These are phyloP conservation scores for Vulpes lagopus DNA, from an alignment of 2,113 vertebrate genomes.

Conservation along the genomic window DNA sequence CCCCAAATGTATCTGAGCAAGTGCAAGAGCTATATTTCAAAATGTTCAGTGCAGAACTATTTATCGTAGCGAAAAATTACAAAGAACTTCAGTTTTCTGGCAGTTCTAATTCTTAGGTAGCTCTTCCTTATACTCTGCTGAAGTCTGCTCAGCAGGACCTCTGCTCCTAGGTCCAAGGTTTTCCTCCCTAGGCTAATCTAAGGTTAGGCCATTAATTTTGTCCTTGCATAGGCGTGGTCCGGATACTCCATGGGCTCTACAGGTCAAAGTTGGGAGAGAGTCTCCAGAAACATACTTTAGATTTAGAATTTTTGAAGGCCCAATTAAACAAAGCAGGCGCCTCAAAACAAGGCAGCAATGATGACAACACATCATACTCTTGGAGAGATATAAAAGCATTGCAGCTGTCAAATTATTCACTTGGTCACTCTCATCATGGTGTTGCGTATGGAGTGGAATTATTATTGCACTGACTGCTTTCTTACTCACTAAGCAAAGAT, in stretches of 20 bases:
- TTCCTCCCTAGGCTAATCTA: neutral
- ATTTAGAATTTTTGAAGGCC: slow-evolving; percentile 9
- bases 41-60: neutral
- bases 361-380: neutral
- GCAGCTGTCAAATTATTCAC: neutral
- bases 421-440: neutral
- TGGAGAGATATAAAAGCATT: neutral
- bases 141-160: neutral
- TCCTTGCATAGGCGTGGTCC: neutral
- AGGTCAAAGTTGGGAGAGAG: neutral
- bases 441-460: neutral
- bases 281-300: neutral
- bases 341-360: slow-evolving; percentile 13
- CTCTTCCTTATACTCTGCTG: neutral
- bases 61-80: neutral
- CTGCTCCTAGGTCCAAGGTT: neutral
- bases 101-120: neutral
- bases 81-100: neutral
- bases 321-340: neutral
- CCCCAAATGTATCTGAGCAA: slow-evolving; percentile 6
- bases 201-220: slow-evolving; percentile 22
- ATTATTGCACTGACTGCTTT: neutral
- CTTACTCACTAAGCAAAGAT: slow-evolving; percentile 49
- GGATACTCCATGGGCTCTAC: neutral
- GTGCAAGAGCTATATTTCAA: neutral